Evolutionary conservation across 53 echinoderm and acorn worm species (phyloP).

Genomic region (Stichopus horrens): DNA sequence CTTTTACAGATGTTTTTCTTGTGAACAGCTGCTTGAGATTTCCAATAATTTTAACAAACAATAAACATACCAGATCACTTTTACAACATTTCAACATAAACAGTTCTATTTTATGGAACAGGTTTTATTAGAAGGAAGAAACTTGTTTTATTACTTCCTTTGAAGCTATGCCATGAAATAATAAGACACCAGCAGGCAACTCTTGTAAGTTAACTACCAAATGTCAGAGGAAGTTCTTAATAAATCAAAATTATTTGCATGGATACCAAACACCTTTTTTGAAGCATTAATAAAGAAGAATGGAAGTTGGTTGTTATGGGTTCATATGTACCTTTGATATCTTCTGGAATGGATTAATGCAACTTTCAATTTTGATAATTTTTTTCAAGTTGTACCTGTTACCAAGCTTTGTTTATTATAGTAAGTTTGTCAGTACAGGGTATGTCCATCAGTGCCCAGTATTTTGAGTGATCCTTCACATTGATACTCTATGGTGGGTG

Average conservation of each 20-base stretch:
- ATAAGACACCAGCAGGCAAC: background rate
- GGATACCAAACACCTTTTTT: background rate
- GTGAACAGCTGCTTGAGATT: too few species aligned
- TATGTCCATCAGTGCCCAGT: too few species aligned
- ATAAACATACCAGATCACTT: background rate
- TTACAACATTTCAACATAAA: constrained; percentile 30
- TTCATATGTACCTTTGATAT: background rate
- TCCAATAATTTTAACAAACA: background rate
- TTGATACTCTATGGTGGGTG: too few species aligned
- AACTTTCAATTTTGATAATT: too few species aligned
- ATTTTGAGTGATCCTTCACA: too few species aligned
- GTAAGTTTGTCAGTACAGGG: too few species aligned
- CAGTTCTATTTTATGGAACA: background rate
- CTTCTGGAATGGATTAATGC: background rate
- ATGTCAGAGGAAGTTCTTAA: background rate
- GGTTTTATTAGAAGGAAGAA: background rate
- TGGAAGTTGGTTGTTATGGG: background rate
- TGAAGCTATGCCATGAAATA: background rate
- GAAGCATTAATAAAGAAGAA: background rate
- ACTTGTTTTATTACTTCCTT: constrained; percentile 26
- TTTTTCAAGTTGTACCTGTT: too few species aligned
- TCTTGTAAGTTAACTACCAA: background rate
- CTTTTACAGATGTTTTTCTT: too few species aligned
- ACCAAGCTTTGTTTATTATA: too few species aligned
- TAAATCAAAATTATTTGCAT: background rate